Evolutionary conservation across 2,888 invertebrate genomes (phyloP), one percentile per base, ranked within the genome.

Genomic region (Venusia cambrica): DNA sequence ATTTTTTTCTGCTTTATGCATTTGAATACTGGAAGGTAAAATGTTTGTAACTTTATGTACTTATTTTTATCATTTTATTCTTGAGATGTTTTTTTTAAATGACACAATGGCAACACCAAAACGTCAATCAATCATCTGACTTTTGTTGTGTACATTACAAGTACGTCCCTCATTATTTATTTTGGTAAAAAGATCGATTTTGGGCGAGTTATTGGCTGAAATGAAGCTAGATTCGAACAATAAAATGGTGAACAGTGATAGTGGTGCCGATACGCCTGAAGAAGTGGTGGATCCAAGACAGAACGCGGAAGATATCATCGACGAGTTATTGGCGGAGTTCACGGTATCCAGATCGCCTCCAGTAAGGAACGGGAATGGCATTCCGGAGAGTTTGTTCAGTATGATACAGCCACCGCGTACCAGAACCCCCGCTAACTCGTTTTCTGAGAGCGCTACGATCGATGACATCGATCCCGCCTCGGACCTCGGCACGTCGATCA

Each of bases 171-270:
- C 49, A 48, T 67, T 76, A 77, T 77, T 78, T 77, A 76, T 75
- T 79, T 78, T 73, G 66, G 48, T 63, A 56, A 43, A 53, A 46
- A 26, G 70, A 71, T 73, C 68, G 57, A 74, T 73, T 68, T 62
- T 50, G 50, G 44, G 40, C 35, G 40, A 51, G 36, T 45, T 34
- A 46, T 35, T 22, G 27, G 16, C 29, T 42, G 38, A 25, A 64
- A 88, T 88, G 88, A 88, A 87, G 73, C 60, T 87, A 38, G 88
- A 88, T 46, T 84, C 87, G 5, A 87, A 88, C 62, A 83, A 87
- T 55, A 87, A 88, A 56, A 72, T 83, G 73, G 79, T 84, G 46
- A 81, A 76, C 50, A 81, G 71, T 50, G 84, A 84, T 32, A 73
- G 73, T 45, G 76, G 80, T 20, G 63, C 79, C 5, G 83, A 81